These are phyloP conservation scores for Formica selysi DNA, from an alignment of 1,140 invertebrate genomes.

Conservation along the genomic window DNA sequence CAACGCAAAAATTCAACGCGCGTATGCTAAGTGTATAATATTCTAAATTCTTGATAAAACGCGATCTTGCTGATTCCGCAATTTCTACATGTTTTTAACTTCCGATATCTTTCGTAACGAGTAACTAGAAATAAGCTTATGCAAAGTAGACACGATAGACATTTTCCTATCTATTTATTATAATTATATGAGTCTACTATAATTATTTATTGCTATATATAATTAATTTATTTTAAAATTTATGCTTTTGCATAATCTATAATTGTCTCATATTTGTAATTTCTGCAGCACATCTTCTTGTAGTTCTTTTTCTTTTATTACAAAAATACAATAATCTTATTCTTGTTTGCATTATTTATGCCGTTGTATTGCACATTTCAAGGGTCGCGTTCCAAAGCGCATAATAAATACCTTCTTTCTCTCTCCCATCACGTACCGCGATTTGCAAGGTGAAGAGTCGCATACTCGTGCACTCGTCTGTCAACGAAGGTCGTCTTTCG, in stretches of 20 bases:
- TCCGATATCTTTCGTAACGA: slow-evolving; percentile 31
- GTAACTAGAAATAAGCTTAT: slow-evolving; percentile 19
- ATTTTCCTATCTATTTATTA: neutral
- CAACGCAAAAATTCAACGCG: neutral
- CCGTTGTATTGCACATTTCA: neutral
- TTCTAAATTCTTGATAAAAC: slow-evolving; percentile 16
- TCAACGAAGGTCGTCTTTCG: slow-evolving; percentile 4
- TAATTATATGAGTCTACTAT: neutral
- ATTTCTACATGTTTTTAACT: slow-evolving; percentile 15
- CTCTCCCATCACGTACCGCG: slow-evolving; percentile 9
- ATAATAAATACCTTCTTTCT: slow-evolving; percentile 17
- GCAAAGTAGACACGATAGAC: neutral
- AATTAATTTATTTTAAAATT: slow-evolving; percentile 9
- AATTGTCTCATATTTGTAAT: neutral
- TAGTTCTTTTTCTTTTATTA: neutral
- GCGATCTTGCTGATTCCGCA: slow-evolving; percentile 23
- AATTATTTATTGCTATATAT: too few species aligned
- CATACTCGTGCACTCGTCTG: neutral
- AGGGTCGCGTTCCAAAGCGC: neutral
- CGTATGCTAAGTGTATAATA: neutral
- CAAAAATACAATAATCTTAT: neutral
- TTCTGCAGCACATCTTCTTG: slow-evolving; percentile 10
- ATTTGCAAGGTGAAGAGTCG: slow-evolving; percentile 15
- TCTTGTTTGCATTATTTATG: slow-evolving; percentile 25
- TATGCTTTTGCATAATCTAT: neutral